Evolutionary conservation across 2,888 invertebrate genomes (phyloP), one percentile per base, ranked within the genome.

Genomic region (Chloroclystis v-ata): DNA sequence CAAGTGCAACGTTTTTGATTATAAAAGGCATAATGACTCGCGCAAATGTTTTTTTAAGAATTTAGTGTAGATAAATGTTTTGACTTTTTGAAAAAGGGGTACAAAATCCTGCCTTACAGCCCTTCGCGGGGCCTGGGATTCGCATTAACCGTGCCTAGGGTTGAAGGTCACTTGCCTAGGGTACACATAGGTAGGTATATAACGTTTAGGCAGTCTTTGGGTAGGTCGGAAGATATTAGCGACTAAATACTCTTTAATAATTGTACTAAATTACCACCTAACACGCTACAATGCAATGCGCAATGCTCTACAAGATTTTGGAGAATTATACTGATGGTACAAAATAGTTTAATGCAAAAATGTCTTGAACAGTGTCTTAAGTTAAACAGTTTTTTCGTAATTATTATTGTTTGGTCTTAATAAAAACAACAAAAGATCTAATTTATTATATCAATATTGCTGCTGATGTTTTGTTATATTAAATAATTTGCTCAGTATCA

Each of bases 151-250:
- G 37, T 44, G 49, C 41, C 38, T 37, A 47, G 37, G 41, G 37
- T 41, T 29, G 75, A 78, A 76, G 78, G 37, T 26, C 47, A 38
- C 56, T 65, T 75, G 78, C 75, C 74, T 76, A 75, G 75, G 78
- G 73, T 73, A 80, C 75, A 79, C 78, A 78, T 73, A 76, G 77
- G 77, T 76, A 78, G 78, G 73, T 81, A 73, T 72, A 49, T 16
- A 50, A 50, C 46, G 65, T 79, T 35, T 78, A 85, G 87, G 87
- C 88, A 89, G 88, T 89, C 88, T 88, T 89, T 87, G 85, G 87
- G 81, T 84, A 87, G 87, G 87, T 88, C 86, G 88, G 87, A 84
- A 88, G 86, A 84, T 82, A 79, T 75, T 75, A 86, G 84, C 86
- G 73, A 77, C 85, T 87, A 85, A 59, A 70, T 69, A 75, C 60